These are phyloP conservation scores for Brevimyrus niger DNA, from an alignment of 2,113 vertebrate genomes.

Conservation along the genomic window DNA sequence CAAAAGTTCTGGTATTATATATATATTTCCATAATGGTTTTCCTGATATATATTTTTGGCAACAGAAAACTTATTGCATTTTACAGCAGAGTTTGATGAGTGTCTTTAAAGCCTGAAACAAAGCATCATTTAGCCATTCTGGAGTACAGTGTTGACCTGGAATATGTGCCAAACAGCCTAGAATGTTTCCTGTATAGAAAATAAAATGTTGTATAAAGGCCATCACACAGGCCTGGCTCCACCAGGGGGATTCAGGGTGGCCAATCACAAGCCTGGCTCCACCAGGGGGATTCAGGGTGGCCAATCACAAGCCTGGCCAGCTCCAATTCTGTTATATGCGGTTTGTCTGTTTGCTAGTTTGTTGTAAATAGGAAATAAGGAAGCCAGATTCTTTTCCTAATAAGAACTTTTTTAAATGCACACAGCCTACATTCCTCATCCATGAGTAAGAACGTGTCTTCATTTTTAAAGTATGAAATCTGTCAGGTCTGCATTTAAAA, in stretches of 20 bases:
- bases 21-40: not conserved
- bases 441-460: not conserved
- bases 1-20: not conserved
- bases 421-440: not conserved
- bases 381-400: not conserved
- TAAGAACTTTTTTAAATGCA: not conserved
- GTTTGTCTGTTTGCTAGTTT: not conserved
- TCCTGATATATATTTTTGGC: not conserved
- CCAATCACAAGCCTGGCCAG: not conserved
- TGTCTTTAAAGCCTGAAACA: constrained; percentile 30
- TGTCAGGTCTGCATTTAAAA: not conserved
- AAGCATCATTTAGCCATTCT: not conserved
- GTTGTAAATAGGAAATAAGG: not conserved
- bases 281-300: not conserved
- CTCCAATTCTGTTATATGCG: not conserved
- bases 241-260: not conserved
- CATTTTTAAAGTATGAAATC: not conserved
- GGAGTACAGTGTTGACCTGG: constrained; percentile 39
- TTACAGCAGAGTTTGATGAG: constrained; percentile 29
- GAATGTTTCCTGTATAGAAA: constrained; percentile 9
- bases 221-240: not conserved
- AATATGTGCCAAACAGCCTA: constrained; percentile 21
- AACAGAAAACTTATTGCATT: constrained; percentile 2
- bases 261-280: not conserved
- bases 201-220: constrained; percentile 5